phyloP scores from a whole-genome alignment of 2,797 vertebrate genomes.

The Sarcoramphus papa region DNA sequence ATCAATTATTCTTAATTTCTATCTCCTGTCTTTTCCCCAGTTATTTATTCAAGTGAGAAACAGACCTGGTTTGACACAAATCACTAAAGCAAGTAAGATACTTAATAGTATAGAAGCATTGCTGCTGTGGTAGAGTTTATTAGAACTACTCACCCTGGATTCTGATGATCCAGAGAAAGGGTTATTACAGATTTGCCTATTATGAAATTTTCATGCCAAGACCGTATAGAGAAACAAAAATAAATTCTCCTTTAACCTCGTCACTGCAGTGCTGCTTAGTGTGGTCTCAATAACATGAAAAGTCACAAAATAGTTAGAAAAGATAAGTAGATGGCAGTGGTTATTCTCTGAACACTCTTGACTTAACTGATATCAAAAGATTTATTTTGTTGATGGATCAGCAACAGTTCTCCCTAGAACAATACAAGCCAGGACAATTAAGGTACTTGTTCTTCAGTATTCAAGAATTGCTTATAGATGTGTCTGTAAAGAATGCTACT shows the following conservation, averaged over 20 bases:
- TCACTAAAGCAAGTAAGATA: not conserved
- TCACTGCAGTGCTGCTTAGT: not conserved
- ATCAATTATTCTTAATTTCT: not conserved
- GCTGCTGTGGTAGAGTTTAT: not conserved
- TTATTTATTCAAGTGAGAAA: not conserved
- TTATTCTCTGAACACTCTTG: not conserved
- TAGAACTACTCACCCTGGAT: not conserved
- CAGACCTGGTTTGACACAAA: not conserved
- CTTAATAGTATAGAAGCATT: not conserved
- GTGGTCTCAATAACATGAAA: not conserved
- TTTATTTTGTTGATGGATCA: not conserved
- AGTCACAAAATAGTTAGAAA: not conserved
- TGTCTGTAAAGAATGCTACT: not conserved
- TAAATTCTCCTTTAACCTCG: not conserved
- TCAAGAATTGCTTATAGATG: not conserved
- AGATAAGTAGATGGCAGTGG: not conserved
- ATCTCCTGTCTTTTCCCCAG: not conserved
- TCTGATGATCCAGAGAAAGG: not conserved
- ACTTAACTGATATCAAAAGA: not conserved
- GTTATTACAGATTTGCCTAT: not conserved
- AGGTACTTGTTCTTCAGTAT: not conserved
- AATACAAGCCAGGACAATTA: not conserved
- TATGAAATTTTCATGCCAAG: not conserved
- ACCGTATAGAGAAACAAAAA: fast-evolving
- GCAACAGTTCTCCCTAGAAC: not conserved